Base-by-base conservation (phyloP, 2,888 invertebrate species). In the Luperina nickerlii region DNA sequence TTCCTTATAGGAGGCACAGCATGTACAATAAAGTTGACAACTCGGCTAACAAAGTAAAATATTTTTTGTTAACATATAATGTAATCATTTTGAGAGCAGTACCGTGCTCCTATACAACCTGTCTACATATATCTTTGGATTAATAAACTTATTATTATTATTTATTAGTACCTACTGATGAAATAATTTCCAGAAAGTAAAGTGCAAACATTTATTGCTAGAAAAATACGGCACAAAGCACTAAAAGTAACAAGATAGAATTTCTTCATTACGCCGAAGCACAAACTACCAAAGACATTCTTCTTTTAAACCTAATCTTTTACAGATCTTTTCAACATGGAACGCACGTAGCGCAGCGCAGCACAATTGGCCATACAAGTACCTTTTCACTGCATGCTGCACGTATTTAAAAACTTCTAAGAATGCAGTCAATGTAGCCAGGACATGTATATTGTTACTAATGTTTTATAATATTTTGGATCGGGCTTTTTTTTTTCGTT, bases 381-480 rank as follows among this genome's bases (percentile, higher is more conserved):
- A 42, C 62, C 69, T 69, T 76, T 76, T 76, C 45, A 76, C 72
- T 76, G 72, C 48, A 73, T 73, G 69, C 68, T 68, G 57, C 86
- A 86, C 54, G 69, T 73, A 70, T 86, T 86, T 68, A 69, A 82
- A 81, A 76, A 76, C 76, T 82, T 69, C 60, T 72, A 54, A 73
- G 68, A 86, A 83, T 82, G 60, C 15, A 78, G 79, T 38, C 54
- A 68, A 54, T 38, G 60, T 68, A 68, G 48, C 24, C 24, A 54
- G 24, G 60, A 86, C 27, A 38, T 69, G 42, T 75, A 62, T 45
- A 38, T 85, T 70, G 82, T 67, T 81, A 62, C 62, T 32, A 42
- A 67, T 9, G 60, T n/a, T n/a, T n/a, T n/a, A n/a, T n/a, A n/a
- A n/a, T n/a, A n/a, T n/a, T n/a, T n/a, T n/a, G n/a, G n/a, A n/a